Evolutionary conservation across 2,888 invertebrate genomes (phyloP).

Genomic region (Chamaedrilus cognettii): DNA sequence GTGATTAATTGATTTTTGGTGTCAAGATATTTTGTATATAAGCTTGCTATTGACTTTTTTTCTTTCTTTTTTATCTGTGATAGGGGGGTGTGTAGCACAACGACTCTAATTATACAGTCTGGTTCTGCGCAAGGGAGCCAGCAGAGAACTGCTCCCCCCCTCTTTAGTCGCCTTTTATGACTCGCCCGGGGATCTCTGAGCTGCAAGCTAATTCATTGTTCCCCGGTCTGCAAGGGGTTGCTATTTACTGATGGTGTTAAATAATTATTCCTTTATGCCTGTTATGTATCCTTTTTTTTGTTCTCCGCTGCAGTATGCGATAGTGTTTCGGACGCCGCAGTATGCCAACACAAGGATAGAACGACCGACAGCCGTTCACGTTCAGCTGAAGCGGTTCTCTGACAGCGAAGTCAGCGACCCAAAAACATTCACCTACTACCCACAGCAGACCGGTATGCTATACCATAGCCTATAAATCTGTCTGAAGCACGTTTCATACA

Average conservation of each 20-base stretch:
- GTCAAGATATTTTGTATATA: too few species aligned
- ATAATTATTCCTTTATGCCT: background rate
- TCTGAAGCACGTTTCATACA: too few species aligned
- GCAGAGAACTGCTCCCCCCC: too few species aligned
- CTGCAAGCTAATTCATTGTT: too few species aligned
- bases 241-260: background rate
- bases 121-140: too few species aligned
- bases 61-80: too few species aligned
- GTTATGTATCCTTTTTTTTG: background rate
- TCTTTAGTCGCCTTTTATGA: too few species aligned
- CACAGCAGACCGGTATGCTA: slow-evolving; percentile 37
- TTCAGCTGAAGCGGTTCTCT: slow-evolving; percentile 35
- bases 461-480: too few species aligned
- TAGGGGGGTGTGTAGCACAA: background rate
- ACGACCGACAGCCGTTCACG: slow-evolving; percentile 27
- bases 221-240: background rate
- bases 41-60: too few species aligned
- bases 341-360: slow-evolving; percentile 46
- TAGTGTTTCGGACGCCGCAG: slow-evolving; percentile 65
- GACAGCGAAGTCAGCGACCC: slow-evolving; percentile 37
- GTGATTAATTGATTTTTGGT: too few species aligned
- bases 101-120: background rate
- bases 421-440: slow-evolving; percentile 36
- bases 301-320: slow-evolving; percentile 36
- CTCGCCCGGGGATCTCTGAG: too few species aligned